Conservation (phyloP, 2,797 vertebrate genomes). For the Limosa lapponica region DNA sequence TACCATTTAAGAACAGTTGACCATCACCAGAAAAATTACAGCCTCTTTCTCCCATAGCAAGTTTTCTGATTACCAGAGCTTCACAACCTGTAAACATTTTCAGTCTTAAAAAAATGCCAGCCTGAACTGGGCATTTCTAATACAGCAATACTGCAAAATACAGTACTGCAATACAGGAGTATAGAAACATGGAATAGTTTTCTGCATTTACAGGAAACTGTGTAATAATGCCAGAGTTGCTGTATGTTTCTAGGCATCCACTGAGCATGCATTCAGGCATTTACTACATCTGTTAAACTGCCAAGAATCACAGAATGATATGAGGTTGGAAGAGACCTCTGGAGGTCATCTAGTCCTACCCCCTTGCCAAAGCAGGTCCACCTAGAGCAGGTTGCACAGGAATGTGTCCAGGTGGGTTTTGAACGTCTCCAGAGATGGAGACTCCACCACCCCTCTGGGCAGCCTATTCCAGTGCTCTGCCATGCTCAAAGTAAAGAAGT, state of each 20-base stretch:
- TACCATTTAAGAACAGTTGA: neutral
- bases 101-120: neutral
- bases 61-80: neutral
- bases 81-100: neutral
- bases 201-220: neutral
- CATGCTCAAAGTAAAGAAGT: too few relatives aligned
- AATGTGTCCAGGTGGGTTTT: too few relatives aligned
- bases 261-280: rapidly evolving
- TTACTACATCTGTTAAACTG: neutral
- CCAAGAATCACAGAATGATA: neutral
- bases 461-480: too few relatives aligned
- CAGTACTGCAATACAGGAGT: neutral
- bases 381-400: too few relatives aligned
- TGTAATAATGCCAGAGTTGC: neutral
- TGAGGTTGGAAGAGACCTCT: too few relatives aligned
- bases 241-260: neutral
- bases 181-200: neutral
- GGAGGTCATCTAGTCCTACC: too few relatives aligned
- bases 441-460: too few relatives aligned
- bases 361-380: too few relatives aligned
- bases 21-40: neutral
- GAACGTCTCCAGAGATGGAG: too few relatives aligned
- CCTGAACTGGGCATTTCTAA: neutral
- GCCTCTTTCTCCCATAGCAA: neutral
- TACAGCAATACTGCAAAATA: neutral